Evolutionary conservation across 2,113 vertebrate genomes (phyloP).

Genomic region (Aegotheles bennettii): DNA sequence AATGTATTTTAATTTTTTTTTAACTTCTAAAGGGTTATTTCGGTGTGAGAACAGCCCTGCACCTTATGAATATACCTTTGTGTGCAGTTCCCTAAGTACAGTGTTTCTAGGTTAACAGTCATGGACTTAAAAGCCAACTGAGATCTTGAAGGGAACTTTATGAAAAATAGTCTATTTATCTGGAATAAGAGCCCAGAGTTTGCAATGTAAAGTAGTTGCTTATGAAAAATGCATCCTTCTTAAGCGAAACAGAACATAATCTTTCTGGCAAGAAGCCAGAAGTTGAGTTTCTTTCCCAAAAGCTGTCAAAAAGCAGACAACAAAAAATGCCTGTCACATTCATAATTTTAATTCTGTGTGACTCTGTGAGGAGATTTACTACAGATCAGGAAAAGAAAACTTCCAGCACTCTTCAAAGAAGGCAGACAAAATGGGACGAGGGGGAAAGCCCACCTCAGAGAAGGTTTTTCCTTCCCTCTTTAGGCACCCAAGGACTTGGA

Average conservation of each 20-base stretch:
- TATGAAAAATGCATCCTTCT: conserved; percentile 31
- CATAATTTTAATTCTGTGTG: neutral
- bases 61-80: conserved; percentile 17
- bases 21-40: neutral
- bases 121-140: neutral
- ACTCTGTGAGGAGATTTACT: neutral
- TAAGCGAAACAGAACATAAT: neutral
- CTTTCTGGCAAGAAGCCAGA: neutral
- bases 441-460: neutral
- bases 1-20: neutral
- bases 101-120: neutral
- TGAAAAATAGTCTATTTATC: conserved; percentile 36
- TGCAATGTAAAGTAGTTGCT: conserved; percentile 50
- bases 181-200: neutral
- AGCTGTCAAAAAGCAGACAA: conserved; percentile 7
- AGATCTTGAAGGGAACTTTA: neutral
- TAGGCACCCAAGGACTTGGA: neutral
- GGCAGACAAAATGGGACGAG: neutral
- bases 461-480: neutral
- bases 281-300: conserved; percentile 12
- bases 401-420: neutral
- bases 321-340: neutral
- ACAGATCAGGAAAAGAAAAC: neutral
- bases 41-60: neutral
- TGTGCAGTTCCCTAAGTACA: neutral